phyloP scores from a whole-genome alignment of 2,113 vertebrate species.

The Heteronetta atricapilla region DNA sequence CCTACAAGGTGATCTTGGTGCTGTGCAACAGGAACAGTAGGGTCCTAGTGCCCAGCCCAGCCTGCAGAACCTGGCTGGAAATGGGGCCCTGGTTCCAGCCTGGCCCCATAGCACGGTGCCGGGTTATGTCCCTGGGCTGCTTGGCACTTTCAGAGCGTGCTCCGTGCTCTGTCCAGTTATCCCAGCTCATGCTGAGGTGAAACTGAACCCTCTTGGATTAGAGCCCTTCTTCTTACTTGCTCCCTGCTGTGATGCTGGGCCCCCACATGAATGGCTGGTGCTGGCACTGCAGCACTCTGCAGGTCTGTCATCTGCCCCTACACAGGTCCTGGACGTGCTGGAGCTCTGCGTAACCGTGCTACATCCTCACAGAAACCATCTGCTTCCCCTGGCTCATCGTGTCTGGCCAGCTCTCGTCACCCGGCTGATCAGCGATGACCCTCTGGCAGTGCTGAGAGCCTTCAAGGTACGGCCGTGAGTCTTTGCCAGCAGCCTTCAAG shows the following conservation, averaged over 20 bases:
- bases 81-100: neutral
- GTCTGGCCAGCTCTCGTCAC: slow-evolving; percentile 89
- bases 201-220: neutral
- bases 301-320: neutral
- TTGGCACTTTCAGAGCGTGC: neutral
- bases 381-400: slow-evolving; percentile 91
- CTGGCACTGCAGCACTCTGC: neutral
- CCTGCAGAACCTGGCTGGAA: neutral
- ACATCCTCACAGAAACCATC: slow-evolving; percentile 80
- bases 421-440: slow-evolving; percentile 87
- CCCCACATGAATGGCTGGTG: neutral
- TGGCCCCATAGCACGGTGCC: neutral
- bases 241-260: neutral
- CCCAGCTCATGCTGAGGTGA: neutral
- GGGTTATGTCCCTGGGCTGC: neutral
- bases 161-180: neutral
- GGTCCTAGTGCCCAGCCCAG: neutral
- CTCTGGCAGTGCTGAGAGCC: slow-evolving; percentile 87
- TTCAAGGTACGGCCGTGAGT: slow-evolving; percentile 81
- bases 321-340: slow-evolving; percentile 88
- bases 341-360: slow-evolving; percentile 84
- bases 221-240: neutral
- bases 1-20: neutral
- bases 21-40: neutral
- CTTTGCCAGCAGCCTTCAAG: slow-evolving; percentile 1